Percentiles rank a stretch among this genome's conserved stretches.
phyloP scores from a whole-genome alignment of 2,888 invertebrate species.

The Molanna angustata region DNA sequence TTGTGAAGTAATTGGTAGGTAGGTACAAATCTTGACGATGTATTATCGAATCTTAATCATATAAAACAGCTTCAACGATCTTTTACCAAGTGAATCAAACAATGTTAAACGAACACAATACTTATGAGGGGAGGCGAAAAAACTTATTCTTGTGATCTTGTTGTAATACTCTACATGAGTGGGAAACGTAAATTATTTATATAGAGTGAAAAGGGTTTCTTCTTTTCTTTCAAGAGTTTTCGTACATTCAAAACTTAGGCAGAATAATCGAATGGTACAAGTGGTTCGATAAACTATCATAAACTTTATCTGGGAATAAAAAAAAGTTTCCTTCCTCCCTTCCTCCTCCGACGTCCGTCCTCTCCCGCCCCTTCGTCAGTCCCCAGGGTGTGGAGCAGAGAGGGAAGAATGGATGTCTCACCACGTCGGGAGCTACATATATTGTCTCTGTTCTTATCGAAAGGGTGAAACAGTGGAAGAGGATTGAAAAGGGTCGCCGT shows the following conservation, averaged over 20 bases:
- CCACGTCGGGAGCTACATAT: not conserved
- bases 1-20: too few relatives aligned
- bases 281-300: not conserved
- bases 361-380: slow-evolving; percentile 3
- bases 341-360: too few relatives aligned
- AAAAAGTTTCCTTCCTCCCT: not conserved
- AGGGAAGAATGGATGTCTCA: not conserved
- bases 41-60: too few relatives aligned
- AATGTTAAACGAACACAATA: too few relatives aligned
- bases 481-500: slow-evolving; percentile 17
- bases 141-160: not conserved
- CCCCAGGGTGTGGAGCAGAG: not conserved
- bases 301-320: not conserved
- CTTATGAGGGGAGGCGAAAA: too few relatives aligned
- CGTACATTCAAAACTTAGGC: not conserved
- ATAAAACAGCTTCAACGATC: too few relatives aligned
- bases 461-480: slow-evolving; percentile 13
- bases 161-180: too few relatives aligned
- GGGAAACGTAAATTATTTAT: too few relatives aligned
- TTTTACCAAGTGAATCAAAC: too few relatives aligned
- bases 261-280: slow-evolving; percentile 7
- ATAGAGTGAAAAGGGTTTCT: too few relatives aligned
- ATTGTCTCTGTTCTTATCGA: slow-evolving; percentile 15
- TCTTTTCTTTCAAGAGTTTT: too few relatives aligned
- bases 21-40: too few relatives aligned